Evolutionary conservation across 2,113 vertebrate genomes (phyloP), one percentile per base, ranked within the genome.

Genomic region (Odocoileus hemionus): DNA sequence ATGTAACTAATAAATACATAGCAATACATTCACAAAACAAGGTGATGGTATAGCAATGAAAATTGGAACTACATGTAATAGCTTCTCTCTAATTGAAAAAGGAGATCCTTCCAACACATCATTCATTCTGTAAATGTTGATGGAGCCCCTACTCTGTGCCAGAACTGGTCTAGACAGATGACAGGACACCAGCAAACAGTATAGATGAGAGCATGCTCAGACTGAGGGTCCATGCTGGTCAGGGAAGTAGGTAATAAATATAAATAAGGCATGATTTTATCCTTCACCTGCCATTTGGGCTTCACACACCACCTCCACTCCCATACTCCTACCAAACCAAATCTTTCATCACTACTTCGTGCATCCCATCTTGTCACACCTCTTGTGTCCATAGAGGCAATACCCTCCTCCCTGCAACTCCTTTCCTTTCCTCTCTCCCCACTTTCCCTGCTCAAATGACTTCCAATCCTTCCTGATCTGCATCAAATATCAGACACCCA

Each of bases 121-220:
- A 15, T 21, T 45, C 30, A 30, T 36, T 39, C 28, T 0, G 9
- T 15, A 25, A 54, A 19, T 1, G 6, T 36, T 52, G 50, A 19
- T n/a, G 13, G 21, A 83, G 70, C 47, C 80, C 47, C 23, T 6
- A 0, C 14, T 33, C 14, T 2, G 2, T 23, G 43, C 19, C 57
- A 88, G n/a, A 79, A 6, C 52, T 30, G 15, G 5, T 60, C 85
- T 21, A 7, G 67, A 74, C 1, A 2, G 84, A 28, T 39, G 50
- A 15, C 0, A 8, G 88, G 33, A 43, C 4, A 23, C 7, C 5
- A 21, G 47, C 0, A 0, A 36, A 21, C 21, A 83, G 39, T 12
- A 52, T 13, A 25, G 19, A 50, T 2, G 36, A 94, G 70, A 28
- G 43, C 50, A 3, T 23, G 3, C 25, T 6, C 85, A 78, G 5